Evolutionary conservation across 1,140 invertebrate species (phyloP).

Genomic region (Meloidogyne floridensis): DNA sequence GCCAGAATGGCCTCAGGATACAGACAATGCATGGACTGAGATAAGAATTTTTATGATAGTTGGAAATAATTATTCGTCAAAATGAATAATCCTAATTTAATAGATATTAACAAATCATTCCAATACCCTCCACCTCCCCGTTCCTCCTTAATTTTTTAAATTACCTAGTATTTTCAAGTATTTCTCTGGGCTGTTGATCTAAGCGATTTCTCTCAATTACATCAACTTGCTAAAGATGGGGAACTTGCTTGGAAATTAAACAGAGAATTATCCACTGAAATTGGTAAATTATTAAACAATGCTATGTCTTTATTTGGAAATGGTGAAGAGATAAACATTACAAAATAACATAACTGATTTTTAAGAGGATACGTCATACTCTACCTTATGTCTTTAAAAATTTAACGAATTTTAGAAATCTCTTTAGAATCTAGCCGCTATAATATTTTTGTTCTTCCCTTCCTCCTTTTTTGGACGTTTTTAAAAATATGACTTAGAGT

Average conservation of each 20-base stretch:
- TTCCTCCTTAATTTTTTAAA: background rate
- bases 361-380: no score
- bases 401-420: no score
- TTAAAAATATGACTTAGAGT: no score
- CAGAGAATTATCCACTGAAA: background rate
- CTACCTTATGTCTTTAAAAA: no score
- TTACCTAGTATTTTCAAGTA: background rate
- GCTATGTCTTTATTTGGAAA: background rate
- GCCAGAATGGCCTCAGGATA: slow-evolving; percentile 34
- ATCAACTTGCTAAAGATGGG: background rate
- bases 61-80: background rate
- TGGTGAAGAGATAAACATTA: background rate
- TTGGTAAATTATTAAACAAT: background rate
- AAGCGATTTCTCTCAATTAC: background rate
- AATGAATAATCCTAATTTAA: no score
- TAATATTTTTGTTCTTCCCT: no score
- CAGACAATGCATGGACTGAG: slow-evolving; percentile 53
- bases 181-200: background rate
- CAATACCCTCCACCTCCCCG: no score
- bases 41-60: background rate
- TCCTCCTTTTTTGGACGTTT: no score
- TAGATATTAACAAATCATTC: no score
- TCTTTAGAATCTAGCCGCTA: no score
- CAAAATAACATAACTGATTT: no score
- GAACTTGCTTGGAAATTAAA: background rate